These are phyloP conservation scores for Hippocampus barbouri DNA, from an alignment of 2,113 vertebrate species.

Conservation along the genomic window DNA sequence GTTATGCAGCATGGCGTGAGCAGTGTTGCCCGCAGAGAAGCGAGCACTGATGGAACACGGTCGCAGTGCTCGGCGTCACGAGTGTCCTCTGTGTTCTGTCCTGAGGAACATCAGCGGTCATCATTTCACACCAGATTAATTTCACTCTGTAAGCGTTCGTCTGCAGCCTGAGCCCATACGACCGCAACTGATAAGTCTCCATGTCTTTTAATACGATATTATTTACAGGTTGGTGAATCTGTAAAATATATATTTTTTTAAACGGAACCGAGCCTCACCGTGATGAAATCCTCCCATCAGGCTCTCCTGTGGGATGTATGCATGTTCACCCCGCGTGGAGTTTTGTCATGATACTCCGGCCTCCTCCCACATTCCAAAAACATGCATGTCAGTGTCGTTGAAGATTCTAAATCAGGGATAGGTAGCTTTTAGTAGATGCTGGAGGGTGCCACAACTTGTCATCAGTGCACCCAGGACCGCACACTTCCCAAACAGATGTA, in stretches of 20 bases:
- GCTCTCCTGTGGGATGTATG: no score
- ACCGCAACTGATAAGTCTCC: not conserved
- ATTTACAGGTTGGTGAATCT: not conserved
- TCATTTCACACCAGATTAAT: constrained; percentile 55
- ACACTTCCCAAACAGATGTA: no score
- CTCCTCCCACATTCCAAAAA: no score
- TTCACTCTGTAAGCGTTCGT: constrained; percentile 27
- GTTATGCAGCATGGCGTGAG: constrained; percentile 37
- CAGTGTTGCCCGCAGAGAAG: constrained; percentile 35
- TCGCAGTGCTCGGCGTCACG: constrained; percentile 20
- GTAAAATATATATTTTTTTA: not conserved
- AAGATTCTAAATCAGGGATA: no score
- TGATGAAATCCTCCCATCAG: no score
- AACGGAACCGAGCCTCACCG: not conserved
- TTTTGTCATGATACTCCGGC: no score
- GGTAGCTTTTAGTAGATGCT: no score
- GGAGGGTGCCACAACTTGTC: no score
- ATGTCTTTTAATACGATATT: not conserved
- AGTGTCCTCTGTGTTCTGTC: constrained; percentile 46
- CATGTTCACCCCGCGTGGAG: no score
- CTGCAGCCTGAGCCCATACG: not conserved
- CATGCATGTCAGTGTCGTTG: no score
- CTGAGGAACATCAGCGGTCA: constrained; percentile 40
- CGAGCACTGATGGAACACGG: constrained; percentile 26
- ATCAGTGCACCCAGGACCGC: no score